Conservation (phyloP, 2,797 vertebrate species). For the Novumbra hubbsi region DNA sequence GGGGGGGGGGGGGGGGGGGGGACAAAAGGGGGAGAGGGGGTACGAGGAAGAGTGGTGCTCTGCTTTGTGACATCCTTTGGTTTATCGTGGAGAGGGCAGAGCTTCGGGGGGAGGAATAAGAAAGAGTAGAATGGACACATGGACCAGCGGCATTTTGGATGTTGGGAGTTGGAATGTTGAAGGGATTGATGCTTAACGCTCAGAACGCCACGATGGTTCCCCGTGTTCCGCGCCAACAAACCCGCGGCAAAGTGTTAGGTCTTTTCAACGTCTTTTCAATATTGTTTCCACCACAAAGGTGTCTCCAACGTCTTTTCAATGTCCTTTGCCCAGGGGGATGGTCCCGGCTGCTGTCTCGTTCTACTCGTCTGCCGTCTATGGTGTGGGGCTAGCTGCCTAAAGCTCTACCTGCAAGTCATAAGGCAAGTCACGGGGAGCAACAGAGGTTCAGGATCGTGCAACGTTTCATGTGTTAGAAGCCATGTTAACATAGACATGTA, state of each 20-base stretch:
- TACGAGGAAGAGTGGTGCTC: slow-evolving; percentile 34
- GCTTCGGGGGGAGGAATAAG: slow-evolving; percentile 1
- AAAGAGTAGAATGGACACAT: slow-evolving; percentile 11
- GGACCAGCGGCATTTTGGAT: not conserved
- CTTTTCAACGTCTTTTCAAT: too few relatives aligned
- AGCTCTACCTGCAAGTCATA: slow-evolving; percentile 61
- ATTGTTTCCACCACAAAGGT: not conserved
- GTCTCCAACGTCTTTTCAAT: too few relatives aligned
- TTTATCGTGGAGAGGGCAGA: slow-evolving; percentile 50
- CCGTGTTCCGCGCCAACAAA: slow-evolving; percentile 1
- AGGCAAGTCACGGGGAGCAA: slow-evolving; percentile 58
- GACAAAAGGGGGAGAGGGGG: slow-evolving; percentile 28
- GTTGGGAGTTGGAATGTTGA: not conserved
- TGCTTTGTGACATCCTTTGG: slow-evolving; percentile 68
- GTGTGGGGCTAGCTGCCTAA: slow-evolving; percentile 54
- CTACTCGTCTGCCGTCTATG: slow-evolving; percentile 17
- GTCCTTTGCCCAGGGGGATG: not conserved
- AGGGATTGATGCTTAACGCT: not conserved
- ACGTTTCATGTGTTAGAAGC: not conserved
- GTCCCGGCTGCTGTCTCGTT: slow-evolving; percentile 17
- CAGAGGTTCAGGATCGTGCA: slow-evolving; percentile 5
- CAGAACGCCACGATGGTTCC: slow-evolving; percentile 2
- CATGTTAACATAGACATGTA: not conserved
- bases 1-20: slow-evolving; percentile 33
- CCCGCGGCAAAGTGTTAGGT: not conserved